phyloP scores from a whole-genome alignment of 2,797 vertebrate species.

The Sardinella longiceps region DNA sequence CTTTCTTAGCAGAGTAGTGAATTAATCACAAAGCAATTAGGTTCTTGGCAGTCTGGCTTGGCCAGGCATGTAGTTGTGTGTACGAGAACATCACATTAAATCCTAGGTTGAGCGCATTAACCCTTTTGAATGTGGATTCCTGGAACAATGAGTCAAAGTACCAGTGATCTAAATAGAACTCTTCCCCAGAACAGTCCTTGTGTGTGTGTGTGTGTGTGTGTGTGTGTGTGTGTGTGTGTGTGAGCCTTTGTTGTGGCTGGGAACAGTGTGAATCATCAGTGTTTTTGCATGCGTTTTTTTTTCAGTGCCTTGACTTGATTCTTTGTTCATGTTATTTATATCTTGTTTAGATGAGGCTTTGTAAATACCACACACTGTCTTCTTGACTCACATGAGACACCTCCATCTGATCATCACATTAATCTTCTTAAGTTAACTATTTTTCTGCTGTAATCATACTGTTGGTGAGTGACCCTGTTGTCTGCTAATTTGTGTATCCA shows the following conservation, averaged over 20 bases:
- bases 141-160: background rate
- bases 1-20: background rate
- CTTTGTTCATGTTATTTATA: background rate
- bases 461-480: background rate
- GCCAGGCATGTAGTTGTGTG: conserved; percentile 1
- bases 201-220: background rate
- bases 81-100: background rate
- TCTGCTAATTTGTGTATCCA: background rate
- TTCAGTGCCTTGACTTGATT: background rate
- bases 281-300: background rate
- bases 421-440: background rate
- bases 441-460: background rate
- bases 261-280: background rate
- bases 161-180: conserved; percentile 8
- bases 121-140: background rate
- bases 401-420: background rate
- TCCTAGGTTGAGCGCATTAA: background rate
- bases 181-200: background rate
- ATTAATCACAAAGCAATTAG: background rate
- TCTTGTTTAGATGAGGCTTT: background rate
- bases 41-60: conserved; percentile 27
- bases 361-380: background rate
- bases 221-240: background rate
- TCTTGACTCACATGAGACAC: conserved; percentile 15
- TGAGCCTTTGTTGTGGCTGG: background rate